A percentile compares a stretch with the other conserved stretches of the same genome.
Evolutionary conservation across 2,797 vertebrate genomes (phyloP).

Genomic region (Darevskia mixta): DNA sequence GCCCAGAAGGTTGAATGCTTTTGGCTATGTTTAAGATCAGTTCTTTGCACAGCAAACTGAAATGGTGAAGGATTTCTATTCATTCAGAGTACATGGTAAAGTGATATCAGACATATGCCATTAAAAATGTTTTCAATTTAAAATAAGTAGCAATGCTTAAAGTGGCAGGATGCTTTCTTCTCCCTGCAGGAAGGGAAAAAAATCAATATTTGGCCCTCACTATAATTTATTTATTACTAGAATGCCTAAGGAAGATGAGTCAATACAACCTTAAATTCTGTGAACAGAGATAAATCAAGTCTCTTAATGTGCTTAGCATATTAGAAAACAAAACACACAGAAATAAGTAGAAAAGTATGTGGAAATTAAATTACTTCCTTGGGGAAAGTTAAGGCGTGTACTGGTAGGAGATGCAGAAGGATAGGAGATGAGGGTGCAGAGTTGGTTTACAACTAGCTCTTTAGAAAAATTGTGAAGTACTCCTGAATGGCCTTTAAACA

Average conservation of each 20-base stretch:
- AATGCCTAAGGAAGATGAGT: not conserved
- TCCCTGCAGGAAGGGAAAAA: not conserved
- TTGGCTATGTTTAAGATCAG: not conserved
- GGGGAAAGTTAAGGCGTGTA: not conserved
- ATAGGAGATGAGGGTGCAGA: not conserved
- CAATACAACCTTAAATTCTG: not conserved
- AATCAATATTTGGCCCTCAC: not conserved
- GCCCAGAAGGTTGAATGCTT: constrained; percentile 23
- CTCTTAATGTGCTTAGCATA: not conserved
- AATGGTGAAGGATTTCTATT: not conserved
- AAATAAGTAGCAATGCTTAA: not conserved
- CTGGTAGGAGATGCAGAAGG: not conserved
- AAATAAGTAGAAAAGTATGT: not conserved
- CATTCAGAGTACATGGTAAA: not conserved
- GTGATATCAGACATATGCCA: not conserved
- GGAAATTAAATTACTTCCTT: not conserved
- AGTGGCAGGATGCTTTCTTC: not conserved
- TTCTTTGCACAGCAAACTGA: constrained; percentile 11
- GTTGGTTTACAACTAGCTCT: not conserved
- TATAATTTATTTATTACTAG: constrained; percentile 4
- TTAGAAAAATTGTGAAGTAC: too few relatives aligned
- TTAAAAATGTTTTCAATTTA: constrained; percentile 7
- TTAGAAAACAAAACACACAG: not conserved
- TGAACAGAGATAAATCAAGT: not conserved
- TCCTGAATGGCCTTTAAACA: not conserved